phyloP scores from a whole-genome alignment of 2,797 vertebrate species.

The Gobio occitaniae region DNA sequence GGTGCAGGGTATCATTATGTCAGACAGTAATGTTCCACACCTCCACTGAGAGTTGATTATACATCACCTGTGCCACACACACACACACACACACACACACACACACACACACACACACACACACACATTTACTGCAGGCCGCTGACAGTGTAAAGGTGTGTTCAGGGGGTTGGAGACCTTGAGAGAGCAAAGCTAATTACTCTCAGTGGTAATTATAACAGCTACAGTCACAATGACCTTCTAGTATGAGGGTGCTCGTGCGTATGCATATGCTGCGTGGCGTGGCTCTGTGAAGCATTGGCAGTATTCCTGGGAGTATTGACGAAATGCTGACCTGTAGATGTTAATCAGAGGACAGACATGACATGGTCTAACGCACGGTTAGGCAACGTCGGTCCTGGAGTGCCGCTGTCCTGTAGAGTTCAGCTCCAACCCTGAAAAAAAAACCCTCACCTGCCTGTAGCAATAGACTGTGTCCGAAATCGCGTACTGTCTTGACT shows the following conservation, averaged over 20 bases:
- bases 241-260: neutral
- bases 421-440: too few relatives aligned
- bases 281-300: slow-evolving; percentile 22
- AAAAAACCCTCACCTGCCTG: too few relatives aligned
- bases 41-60: slow-evolving; percentile 54
- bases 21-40: slow-evolving; percentile 65
- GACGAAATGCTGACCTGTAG: slow-evolving; percentile 20
- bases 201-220: slow-evolving; percentile 79
- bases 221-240: slow-evolving; percentile 72
- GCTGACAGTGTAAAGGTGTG: slow-evolving; percentile 74
- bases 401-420: too few relatives aligned
- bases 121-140: slow-evolving; percentile 28
- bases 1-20: slow-evolving; percentile 70
- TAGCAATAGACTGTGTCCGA: too few relatives aligned
- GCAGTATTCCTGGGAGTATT: slow-evolving; percentile 24
- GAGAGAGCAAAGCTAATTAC: slow-evolving; percentile 78
- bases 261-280: neutral
- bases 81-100: too few relatives aligned
- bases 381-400: too few relatives aligned
- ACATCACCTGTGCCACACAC: slow-evolving; percentile 47
- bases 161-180: slow-evolving; percentile 67
- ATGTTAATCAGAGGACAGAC: slow-evolving; percentile 34
- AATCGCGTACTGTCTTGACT: too few relatives aligned
- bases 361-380: neutral
- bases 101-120: too few relatives aligned